Conservation (phyloP, 2,113 vertebrate species). For the Pyrgilauda ruficollis region DNA sequence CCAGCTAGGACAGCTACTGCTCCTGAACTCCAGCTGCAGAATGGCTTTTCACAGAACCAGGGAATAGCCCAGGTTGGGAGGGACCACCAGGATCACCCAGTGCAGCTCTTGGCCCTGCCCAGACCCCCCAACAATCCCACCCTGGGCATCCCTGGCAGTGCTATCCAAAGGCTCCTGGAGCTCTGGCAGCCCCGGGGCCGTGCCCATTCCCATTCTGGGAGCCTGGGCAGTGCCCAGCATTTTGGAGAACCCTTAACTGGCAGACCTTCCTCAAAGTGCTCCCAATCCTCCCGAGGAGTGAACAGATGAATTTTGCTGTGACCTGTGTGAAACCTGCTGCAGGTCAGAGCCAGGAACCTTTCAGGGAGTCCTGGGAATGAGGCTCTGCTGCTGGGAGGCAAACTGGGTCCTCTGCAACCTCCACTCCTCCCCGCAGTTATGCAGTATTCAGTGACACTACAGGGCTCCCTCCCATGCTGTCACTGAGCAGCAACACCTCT, state of each 20-base stretch:
- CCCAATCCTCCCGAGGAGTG: not conserved
- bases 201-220: not conserved
- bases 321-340: not conserved
- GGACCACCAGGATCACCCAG: not conserved
- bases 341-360: not conserved
- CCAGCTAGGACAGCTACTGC: not conserved
- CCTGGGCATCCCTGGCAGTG: accelerated
- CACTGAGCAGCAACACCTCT: not conserved
- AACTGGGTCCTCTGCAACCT: not conserved
- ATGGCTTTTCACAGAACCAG: not conserved
- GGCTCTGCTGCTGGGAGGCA: not conserved
- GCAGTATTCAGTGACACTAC: not conserved
- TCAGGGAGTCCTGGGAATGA: not conserved
- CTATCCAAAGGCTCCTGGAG: accelerated
- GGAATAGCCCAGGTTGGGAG: accelerated
- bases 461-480: not conserved
- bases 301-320: not conserved
- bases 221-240: not conserved
- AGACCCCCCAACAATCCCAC: not conserved
- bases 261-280: not conserved
- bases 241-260: not conserved
- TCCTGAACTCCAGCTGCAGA: not conserved
- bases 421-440: not conserved
- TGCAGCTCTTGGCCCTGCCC: accelerated
- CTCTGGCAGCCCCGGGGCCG: not conserved